A percentile compares a stretch with the other conserved stretches of the same genome.
Evolutionary conservation across 2,113 vertebrate genomes (phyloP).

Genomic region (Dinomys branickii): DNA sequence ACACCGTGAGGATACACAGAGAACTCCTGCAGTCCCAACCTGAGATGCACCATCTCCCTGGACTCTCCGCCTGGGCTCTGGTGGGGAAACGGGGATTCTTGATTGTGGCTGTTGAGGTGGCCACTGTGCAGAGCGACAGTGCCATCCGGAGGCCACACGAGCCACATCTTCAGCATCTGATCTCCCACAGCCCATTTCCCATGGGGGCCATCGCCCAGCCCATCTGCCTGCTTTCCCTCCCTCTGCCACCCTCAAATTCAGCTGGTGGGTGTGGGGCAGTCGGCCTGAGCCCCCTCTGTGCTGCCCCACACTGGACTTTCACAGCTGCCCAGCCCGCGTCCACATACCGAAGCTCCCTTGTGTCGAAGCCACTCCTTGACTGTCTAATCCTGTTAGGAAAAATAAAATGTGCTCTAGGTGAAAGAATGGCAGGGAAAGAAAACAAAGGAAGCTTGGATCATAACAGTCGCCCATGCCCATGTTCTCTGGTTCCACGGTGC

Average conservation of each 20-base stretch:
- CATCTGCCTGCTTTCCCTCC: slow-evolving; percentile 83
- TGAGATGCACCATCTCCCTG: slow-evolving; percentile 79
- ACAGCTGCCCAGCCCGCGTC: slow-evolving; percentile 84
- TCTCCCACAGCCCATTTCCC: slow-evolving; percentile 75
- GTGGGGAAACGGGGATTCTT: not conserved
- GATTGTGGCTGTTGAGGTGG: not conserved
- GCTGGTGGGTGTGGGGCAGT: slow-evolving; percentile 77
- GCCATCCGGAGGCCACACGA: slow-evolving; percentile 53
- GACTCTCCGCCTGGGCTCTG: slow-evolving; percentile 72
- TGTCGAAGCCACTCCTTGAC: slow-evolving; percentile 84
- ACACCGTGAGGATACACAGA: slow-evolving; percentile 69
- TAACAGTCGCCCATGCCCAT: slow-evolving; percentile 81
- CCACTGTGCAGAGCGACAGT: slow-evolving; percentile 69
- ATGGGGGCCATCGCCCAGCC: slow-evolving; percentile 82
- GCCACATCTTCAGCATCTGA: slow-evolving; percentile 57
- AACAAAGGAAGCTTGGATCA: slow-evolving; percentile 77
- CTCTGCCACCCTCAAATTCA: slow-evolving; percentile 80
- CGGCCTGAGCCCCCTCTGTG: slow-evolving; percentile 44
- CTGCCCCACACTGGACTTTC: slow-evolving; percentile 75
- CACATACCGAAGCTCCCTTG: slow-evolving; percentile 86
- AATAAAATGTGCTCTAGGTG: slow-evolving; percentile 81
- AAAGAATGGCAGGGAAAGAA: slow-evolving; percentile 68
- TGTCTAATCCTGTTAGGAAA: slow-evolving; percentile 88
- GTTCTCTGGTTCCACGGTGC: slow-evolving; percentile 61
- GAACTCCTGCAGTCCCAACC: slow-evolving; percentile 58